A percentile compares a stretch with the other conserved stretches of the same genome.
Evolutionary conservation across 1,140 invertebrate genomes (phyloP).

Genomic region (Ceratoteleas bidentatus): DNA sequence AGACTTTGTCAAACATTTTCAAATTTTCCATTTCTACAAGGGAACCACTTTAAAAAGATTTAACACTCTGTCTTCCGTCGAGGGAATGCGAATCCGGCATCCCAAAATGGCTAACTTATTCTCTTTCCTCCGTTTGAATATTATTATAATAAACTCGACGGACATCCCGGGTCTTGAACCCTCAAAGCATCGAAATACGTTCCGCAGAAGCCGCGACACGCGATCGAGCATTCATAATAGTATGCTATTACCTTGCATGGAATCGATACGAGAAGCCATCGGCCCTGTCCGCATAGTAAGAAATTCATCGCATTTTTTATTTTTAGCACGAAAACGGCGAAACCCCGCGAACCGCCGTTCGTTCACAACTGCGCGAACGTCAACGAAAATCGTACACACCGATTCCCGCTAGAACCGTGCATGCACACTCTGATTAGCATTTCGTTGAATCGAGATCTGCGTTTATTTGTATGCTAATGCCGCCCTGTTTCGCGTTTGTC

Average conservation of each 20-base stretch:
- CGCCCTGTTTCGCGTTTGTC: constrained; percentile 9
- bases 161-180: constrained; percentile 57
- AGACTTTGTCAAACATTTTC: too few species aligned
- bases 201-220: constrained; percentile 58
- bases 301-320: constrained; percentile 53
- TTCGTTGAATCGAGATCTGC: not conserved
- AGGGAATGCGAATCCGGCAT: constrained; percentile 33
- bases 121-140: constrained; percentile 39
- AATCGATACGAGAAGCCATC: constrained; percentile 63
- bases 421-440: not conserved
- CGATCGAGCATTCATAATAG: constrained; percentile 62
- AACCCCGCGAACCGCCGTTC: constrained; percentile 17
- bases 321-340: constrained; percentile 40
- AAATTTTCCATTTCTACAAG: too few species aligned
- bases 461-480: constrained; percentile 17
- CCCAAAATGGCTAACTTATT: constrained; percentile 34
- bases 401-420: not conserved
- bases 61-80: not conserved
- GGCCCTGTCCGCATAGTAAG: constrained; percentile 50
- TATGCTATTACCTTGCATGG: constrained; percentile 57
- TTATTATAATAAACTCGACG: constrained; percentile 56
- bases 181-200: constrained; percentile 51
- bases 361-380: constrained; percentile 9
- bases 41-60: too few species aligned
- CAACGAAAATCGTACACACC: not conserved